phyloP scores from a whole-genome alignment of 2,113 vertebrate species.

The Osmerus mordax region DNA sequence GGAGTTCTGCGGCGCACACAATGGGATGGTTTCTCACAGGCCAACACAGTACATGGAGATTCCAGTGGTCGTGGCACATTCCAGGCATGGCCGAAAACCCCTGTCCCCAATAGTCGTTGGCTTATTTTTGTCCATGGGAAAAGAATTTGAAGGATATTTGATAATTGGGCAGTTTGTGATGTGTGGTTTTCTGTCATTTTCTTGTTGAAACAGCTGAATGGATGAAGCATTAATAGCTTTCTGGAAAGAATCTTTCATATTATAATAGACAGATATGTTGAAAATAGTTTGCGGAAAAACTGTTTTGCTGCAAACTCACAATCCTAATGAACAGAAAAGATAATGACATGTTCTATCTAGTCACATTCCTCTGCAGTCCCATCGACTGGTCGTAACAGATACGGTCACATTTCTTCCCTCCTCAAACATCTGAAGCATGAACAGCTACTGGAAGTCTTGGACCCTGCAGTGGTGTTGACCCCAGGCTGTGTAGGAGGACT shows the following conservation, averaged over 20 bases:
- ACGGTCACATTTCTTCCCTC: not conserved
- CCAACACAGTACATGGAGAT: conserved; percentile 7
- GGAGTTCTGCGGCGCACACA: conserved; percentile 1
- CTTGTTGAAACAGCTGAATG: too few species aligned
- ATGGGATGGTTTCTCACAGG: conserved; percentile 21
- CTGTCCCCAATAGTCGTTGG: not conserved
- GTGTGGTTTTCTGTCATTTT: too few species aligned
- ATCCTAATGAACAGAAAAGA: too few species aligned
- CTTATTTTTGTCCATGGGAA: not conserved
- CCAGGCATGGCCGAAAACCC: not conserved
- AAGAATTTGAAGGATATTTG: too few species aligned
- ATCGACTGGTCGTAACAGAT: not conserved
- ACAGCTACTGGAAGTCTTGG: not conserved
- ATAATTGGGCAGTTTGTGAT: too few species aligned
- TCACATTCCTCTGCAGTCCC: not conserved
- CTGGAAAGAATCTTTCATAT: too few species aligned
- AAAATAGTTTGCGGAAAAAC: too few species aligned
- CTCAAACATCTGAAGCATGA: conserved; percentile 1
- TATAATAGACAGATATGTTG: too few species aligned
- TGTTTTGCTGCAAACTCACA: too few species aligned
- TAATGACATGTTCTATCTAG: too few species aligned
- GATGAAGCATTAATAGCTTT: too few species aligned
- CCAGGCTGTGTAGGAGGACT: conserved; percentile 1
- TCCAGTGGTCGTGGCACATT: conserved; percentile 6
- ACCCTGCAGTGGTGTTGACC: not conserved